Conservation (phyloP, 2,113 vertebrate species). For the Aythya baeri region DNA sequence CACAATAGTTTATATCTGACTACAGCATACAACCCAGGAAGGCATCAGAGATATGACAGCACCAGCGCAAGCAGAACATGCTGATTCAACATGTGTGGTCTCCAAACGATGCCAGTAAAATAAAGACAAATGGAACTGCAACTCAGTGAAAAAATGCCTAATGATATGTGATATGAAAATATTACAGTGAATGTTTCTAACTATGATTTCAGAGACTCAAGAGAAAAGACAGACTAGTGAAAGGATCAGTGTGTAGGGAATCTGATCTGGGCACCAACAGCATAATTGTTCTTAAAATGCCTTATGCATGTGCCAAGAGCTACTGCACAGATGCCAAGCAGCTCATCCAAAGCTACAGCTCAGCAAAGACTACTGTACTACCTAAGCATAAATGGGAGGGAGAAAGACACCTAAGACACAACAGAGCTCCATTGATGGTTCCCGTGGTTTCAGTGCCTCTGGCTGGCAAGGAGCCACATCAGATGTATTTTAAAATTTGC, state of each 20-base stretch:
- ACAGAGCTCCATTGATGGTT: neutral
- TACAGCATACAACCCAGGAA: neutral
- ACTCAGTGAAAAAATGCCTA: neutral
- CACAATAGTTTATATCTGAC: neutral
- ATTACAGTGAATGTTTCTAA: neutral
- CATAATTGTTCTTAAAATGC: neutral
- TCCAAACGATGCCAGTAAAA: neutral
- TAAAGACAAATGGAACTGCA: neutral
- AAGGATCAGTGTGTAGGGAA: neutral
- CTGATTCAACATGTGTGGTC: neutral
- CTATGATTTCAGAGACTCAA: neutral
- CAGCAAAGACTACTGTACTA: neutral
- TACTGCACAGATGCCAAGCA: neutral
- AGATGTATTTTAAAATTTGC: neutral
- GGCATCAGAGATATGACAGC: neutral
- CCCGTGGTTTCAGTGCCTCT: neutral
- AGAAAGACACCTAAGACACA: neutral
- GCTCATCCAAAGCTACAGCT: neutral
- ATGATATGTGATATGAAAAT: neutral
- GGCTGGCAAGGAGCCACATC: neutral
- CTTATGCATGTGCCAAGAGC: neutral
- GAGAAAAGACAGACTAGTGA: neutral
- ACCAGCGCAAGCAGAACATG: neutral
- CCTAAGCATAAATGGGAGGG: neutral
- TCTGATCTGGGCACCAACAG: neutral